Base-by-base conservation (phyloP, 2,113 vertebrate genomes). In the Plectropomus leopardus region DNA sequence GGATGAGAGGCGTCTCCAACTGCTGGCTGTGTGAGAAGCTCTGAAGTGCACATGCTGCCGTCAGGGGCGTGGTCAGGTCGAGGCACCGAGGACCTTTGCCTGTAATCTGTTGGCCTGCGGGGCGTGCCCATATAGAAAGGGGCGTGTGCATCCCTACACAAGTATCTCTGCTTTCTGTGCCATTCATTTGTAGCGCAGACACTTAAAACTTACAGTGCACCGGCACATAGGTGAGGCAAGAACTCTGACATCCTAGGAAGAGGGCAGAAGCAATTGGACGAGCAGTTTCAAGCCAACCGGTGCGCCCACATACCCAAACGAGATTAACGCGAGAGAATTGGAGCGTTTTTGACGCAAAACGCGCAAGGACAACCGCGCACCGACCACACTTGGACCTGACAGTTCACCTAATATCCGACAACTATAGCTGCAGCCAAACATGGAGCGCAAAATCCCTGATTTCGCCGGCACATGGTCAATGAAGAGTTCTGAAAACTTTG, bases 381-480 rank as follows among this genome's bases (percentile, higher is more conserved):
- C n/a, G 26, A 45, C 48, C 42, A 50, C 32, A 76, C 61, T 71
- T 70, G 86, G 72, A 92, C 48, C 79, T 74, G 73, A 86, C 73
- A 70, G n/a, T 26, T 69, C 13, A 77, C 21, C 34, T 44, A 13
- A 30, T 55, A 60, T 51, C 42, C 6, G 0, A 44, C 70, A 64
- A 67, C 34, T 32, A 40, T 10, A 76, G 60, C 61, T 70, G 73
- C 65, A 76, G 13, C 30, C 5, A 5, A 88, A 78, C 4, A 95
- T 95, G 95, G 95, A 95, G 76, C 89, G 92, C 72, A 95, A 93
- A 90, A 96, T 96, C 87, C 95, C 96, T 2, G 92, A 97, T 85
- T 98, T 98, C 88, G 91, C 97, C 32, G 97, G 97, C 65, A 95
- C 93, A 78, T 98, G 97, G 97, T 96, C 96, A 76, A 98, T 98